A percentile compares a stretch with the other conserved stretches of the same genome.
These are phyloP conservation scores for Pseudomyrmex gracilis DNA, from an alignment of 1,140 invertebrate species.

Conservation along the genomic window DNA sequence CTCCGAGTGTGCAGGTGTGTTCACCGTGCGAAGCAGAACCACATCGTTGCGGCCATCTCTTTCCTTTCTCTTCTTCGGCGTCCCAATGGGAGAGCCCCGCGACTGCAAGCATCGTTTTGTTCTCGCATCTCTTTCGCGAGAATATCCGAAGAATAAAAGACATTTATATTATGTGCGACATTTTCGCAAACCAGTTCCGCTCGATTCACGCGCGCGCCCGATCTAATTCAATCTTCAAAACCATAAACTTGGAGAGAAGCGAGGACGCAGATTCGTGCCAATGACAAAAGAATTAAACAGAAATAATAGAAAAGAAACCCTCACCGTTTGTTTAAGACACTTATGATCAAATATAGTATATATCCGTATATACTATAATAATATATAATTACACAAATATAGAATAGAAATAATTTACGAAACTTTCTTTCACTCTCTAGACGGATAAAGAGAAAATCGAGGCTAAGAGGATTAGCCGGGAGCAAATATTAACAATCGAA, in stretches of 20 bases:
- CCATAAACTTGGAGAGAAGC: no score
- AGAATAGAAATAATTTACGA: not conserved
- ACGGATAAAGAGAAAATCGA: not conserved
- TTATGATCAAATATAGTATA: no score
- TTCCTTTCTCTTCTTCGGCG: conserved; percentile 55
- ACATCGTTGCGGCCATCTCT: conserved; percentile 47
- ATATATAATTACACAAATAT: not conserved
- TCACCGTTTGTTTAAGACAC: no score
- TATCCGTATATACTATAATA: no score
- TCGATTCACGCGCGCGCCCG: no score
- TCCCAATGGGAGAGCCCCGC: not conserved
- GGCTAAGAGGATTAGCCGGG: not conserved
- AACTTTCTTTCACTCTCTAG: not conserved
- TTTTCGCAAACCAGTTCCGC: not conserved
- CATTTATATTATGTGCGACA: no score
- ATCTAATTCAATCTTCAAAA: no score
- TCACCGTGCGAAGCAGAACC: conserved; percentile 69
- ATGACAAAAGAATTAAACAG: no score
- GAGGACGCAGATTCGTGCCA: no score
- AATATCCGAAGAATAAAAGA: not conserved
- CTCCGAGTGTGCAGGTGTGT: conserved; percentile 61
- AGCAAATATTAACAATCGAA: not conserved
- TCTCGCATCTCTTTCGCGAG: conserved; percentile 4
- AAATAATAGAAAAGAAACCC: no score
- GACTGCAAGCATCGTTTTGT: conserved; percentile 23